Evolutionary conservation across 2,113 vertebrate genomes (phyloP), one percentile per base, ranked within the genome.

Genomic region (Pollimyrus isidori): DNA sequence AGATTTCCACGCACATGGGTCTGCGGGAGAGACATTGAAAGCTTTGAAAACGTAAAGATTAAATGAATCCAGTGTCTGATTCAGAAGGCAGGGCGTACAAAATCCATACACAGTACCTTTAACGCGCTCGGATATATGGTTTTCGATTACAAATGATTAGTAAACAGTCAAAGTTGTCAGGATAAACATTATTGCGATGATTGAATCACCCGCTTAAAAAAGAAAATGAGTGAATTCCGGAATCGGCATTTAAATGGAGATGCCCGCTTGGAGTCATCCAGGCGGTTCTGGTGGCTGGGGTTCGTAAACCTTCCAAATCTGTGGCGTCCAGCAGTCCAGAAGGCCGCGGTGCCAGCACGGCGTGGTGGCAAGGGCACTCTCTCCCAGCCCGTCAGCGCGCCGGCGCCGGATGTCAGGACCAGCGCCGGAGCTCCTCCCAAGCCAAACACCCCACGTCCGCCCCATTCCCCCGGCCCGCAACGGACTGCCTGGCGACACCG

Each of bases 301-400:
- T 53, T 53, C 11, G 46, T 50, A 87, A 53, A 87, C 49, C 85
- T 35, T 87, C 46, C 49, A 52, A 86, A 52, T 86, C 84, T 87
- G 49, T 84, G 39, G 39, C 45, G 39, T 84, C 45, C 82, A 84
- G 82, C 82, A 84, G 85, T 13, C 46, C 49, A 87, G 85, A 53
- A 87, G 50, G 85, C 50, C 50, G 4, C 7, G 17, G 26, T 90
- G 92, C 93, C 91, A 82, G 82, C 91, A 39, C 39, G 23, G 91
- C 91, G 92, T 94, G 93, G 94, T 93, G 92, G 89, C 90, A 96
- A 96, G 95, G 95, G 93, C 95, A 95, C 94, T 88, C 93, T 94
- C 94, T 95, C 94, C 95, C 94, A 93, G 94, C 94, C 95, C 94
- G 95, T 95, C 95, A 95, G 96, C 95, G 95, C 95, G 95, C 95